Evolutionary conservation across 1,140 invertebrate genomes (phyloP), one percentile per base, ranked within the genome.

Genomic region (Adelges cooleyi): DNA sequence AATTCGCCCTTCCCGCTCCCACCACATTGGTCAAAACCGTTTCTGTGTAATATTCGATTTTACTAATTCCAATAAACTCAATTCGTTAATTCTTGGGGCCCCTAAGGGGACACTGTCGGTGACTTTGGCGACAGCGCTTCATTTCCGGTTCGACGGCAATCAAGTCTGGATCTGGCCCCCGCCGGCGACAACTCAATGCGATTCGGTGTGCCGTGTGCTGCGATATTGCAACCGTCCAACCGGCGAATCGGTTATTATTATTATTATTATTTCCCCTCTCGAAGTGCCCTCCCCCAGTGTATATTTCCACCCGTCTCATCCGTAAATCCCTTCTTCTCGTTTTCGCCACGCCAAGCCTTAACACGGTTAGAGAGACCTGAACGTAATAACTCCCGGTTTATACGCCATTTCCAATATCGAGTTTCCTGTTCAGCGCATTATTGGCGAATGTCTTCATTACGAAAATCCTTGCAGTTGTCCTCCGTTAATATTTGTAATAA

Each of bases 231-330:
- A 46, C 40, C 56, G 15, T 46, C n/a, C 56, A 48, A 62, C 56
- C 56, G 40, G 13, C 25, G 42, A 62, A 62, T 59, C 54, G 22
- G 54, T 59, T 59, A 59, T 54, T 54, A 54, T 56, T 56, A 62
- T 62, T 50, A 50, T 48, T 48, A 18, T 20, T 48, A 62, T 48
- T 62, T 48, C 17, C 56, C 10, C 42, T 18, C 8, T 13, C 18
- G 13, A 38, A 38, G 13, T 13, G 13, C 36, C 15, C 40, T 44
- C n/a, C 4, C 10, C 6, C n/a, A 8, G 11, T n/a, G 40, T 44
- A 17, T n/a, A 44, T 4, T 11, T 22, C 10, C 23, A 2, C n/a
- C 17, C 36, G 23, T 27, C 4, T 15, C 3, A 23, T 33, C 11
- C 29, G 29, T 33, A 5, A 11, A 33, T 33, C n/a, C n/a, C n/a